Conservation (phyloP, 2,113 vertebrate species). For the Lates calcarifer region DNA sequence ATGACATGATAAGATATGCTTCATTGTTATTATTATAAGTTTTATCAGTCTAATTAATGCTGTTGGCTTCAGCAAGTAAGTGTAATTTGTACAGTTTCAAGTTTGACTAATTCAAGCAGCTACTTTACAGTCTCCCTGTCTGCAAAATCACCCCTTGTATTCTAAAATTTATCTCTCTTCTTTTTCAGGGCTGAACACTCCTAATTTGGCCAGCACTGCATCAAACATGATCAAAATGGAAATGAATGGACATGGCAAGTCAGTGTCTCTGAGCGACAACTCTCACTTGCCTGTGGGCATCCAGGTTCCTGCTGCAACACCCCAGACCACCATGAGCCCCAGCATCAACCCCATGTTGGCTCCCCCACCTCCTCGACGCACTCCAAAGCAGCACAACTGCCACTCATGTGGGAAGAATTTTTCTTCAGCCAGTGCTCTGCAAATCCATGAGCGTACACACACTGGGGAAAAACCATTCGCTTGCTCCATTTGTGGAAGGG, state of each 20-base stretch:
- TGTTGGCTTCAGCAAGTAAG: background rate
- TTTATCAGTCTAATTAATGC: no score
- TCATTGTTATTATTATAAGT: background rate
- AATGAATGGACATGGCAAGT: constrained; percentile 96
- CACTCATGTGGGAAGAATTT: constrained; percentile 99
- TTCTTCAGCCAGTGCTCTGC: constrained; percentile 98
- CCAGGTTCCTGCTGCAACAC: constrained; percentile 90
- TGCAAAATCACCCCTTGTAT: background rate
- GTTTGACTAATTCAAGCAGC: background rate
- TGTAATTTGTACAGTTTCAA: background rate
- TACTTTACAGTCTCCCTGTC: background rate
- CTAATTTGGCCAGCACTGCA: constrained; percentile 91
- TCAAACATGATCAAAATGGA: constrained; percentile 98
- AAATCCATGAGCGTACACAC: constrained; percentile 99
- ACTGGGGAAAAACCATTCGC: constrained; percentile 99
- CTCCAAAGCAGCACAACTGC: constrained; percentile 99
- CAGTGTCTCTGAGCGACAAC: constrained; percentile 90
- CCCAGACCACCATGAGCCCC: constrained; percentile 92
- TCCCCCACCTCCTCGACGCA: constrained; percentile 94
- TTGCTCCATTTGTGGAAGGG: constrained; percentile 98
- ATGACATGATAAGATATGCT: background rate
- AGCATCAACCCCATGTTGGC: constrained; percentile 96
- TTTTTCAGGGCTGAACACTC: constrained; percentile 91
- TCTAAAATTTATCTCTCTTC: constrained; percentile 77
- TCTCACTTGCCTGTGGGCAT: constrained; percentile 90